Percentiles rank a stretch among this genome's conserved stretches.
These are phyloP conservation scores for Syrista parreyssii DNA, from an alignment of 2,888 invertebrate species.

Conservation along the genomic window DNA sequence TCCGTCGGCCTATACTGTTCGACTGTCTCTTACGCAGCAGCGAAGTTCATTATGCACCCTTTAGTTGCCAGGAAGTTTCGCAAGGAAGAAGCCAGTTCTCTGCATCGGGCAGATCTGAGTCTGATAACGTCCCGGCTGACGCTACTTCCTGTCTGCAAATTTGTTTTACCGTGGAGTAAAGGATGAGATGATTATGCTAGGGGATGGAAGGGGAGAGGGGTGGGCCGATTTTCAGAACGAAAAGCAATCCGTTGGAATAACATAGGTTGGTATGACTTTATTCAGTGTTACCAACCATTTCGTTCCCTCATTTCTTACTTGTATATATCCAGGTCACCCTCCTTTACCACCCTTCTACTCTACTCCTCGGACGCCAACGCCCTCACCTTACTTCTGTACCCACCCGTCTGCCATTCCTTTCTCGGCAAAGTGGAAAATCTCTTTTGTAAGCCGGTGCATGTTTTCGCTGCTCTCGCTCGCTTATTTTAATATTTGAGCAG, in stretches of 20 bases:
- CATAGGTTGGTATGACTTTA: background rate
- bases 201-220: slow-evolving; percentile 6
- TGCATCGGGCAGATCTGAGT: background rate
- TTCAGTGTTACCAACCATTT: background rate
- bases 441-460: slow-evolving; percentile 54
- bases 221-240: background rate
- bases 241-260: background rate
- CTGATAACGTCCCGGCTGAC: background rate
- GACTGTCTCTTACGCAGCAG: background rate
- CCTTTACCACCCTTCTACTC: background rate
- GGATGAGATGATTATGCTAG: slow-evolving; percentile 6
- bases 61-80: background rate
- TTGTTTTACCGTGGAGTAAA: slow-evolving; percentile 27
- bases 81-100: background rate
- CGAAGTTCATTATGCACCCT: background rate
- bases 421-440: slow-evolving; percentile 52
- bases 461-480: slow-evolving; percentile 48
- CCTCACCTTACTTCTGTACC: slow-evolving; percentile 4
- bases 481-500: slow-evolving; percentile 54
- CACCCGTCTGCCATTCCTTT: slow-evolving; percentile 13
- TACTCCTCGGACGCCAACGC: background rate
- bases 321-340: background rate
- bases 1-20: background rate
- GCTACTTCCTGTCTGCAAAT: slow-evolving; percentile 23
- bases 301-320: background rate